These are phyloP conservation scores for Cosmopolites sordidus DNA, from an alignment of 2,888 invertebrate genomes.

Conservation along the genomic window DNA sequence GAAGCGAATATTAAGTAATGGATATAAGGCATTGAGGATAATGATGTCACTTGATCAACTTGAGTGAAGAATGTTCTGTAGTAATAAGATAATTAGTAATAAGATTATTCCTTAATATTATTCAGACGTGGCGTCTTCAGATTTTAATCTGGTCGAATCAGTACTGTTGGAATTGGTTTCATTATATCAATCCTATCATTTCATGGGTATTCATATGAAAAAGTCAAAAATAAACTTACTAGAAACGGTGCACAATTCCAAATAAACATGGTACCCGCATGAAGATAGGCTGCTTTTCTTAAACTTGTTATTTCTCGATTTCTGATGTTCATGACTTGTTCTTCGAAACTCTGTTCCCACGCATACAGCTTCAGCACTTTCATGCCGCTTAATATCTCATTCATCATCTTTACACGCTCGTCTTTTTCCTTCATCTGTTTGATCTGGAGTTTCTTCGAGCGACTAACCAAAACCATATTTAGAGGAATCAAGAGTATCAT, in stretches of 20 bases:
- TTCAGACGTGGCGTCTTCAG: too few relatives aligned
- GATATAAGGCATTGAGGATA: too few relatives aligned
- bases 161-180: too few relatives aligned
- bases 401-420: slow-evolving; percentile 55
- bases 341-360: slow-evolving; percentile 58
- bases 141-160: too few relatives aligned
- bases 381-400: slow-evolving; percentile 56
- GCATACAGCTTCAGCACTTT: slow-evolving; percentile 60
- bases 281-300: slow-evolving; percentile 54
- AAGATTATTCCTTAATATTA: too few relatives aligned
- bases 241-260: slow-evolving; percentile 62
- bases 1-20: too few relatives aligned
- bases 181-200: not conserved
- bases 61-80: too few relatives aligned
- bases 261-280: slow-evolving; percentile 55
- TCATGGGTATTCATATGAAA: not conserved
- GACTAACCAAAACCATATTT: slow-evolving; percentile 47
- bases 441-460: slow-evolving; percentile 48
- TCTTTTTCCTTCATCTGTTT: slow-evolving; percentile 55
- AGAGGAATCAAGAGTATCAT: slow-evolving; percentile 55
- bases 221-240: slow-evolving; percentile 49
- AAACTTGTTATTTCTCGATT: slow-evolving; percentile 55
- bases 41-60: too few relatives aligned
- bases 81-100: too few relatives aligned
- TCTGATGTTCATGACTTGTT: slow-evolving; percentile 55